A percentile compares a stretch with the other conserved stretches of the same genome.
These are phyloP conservation scores for Jacana jacana DNA, from an alignment of 2,113 vertebrate genomes.

Conservation along the genomic window DNA sequence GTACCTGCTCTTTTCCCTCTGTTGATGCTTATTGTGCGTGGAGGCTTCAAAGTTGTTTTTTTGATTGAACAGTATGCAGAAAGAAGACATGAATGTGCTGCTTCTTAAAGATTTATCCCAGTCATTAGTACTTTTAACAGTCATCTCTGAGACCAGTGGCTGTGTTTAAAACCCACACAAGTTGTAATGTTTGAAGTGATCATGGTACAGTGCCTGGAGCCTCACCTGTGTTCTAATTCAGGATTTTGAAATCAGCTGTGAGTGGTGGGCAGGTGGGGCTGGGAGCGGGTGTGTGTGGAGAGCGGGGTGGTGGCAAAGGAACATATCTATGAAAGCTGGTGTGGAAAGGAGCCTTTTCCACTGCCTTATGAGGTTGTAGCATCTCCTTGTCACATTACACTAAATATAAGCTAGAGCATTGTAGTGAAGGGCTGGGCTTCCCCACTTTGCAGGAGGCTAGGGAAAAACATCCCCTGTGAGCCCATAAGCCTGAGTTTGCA, in stretches of 20 bases:
- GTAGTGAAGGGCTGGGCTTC: background rate
- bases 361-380: background rate
- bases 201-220: background rate
- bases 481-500: background rate
- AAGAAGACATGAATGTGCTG: background rate
- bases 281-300: too few species aligned
- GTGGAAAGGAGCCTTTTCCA: background rate
- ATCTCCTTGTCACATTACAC: fast-evolving
- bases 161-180: background rate
- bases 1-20: background rate
- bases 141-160: background rate
- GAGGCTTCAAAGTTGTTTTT: background rate
- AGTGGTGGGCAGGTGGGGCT: background rate
- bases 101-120: background rate
- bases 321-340: background rate
- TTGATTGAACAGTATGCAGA: background rate
- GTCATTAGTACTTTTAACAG: background rate
- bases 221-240: background rate
- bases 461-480: background rate
- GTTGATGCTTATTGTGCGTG: background rate
- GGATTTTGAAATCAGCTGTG: background rate
- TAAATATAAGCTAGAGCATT: background rate
- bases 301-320: too few species aligned
- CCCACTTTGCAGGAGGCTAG: background rate
- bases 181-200: background rate